Conservation (phyloP, 2,797 vertebrate species). For the Rhinella marina region DNA sequence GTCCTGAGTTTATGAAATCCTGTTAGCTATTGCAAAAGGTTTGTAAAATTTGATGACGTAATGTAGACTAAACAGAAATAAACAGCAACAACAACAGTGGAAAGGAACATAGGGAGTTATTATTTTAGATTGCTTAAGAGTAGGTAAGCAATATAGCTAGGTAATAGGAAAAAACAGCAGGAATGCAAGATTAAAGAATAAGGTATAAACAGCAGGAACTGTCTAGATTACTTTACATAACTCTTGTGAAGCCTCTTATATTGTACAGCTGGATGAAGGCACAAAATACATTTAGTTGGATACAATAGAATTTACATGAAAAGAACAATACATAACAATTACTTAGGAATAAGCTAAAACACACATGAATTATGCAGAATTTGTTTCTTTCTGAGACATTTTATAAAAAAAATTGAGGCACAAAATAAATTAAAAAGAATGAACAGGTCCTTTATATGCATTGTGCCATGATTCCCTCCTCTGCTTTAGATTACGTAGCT, state of each 20-base stretch:
- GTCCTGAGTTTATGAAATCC: background rate
- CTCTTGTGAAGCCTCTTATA: slow-evolving; percentile 22
- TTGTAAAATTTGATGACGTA: slow-evolving; percentile 14
- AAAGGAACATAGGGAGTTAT: slow-evolving; percentile 37
- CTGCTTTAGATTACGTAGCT: background rate
- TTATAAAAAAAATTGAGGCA: background rate
- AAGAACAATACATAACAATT: background rate
- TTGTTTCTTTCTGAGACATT: background rate
- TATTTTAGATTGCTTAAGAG: slow-evolving; percentile 43
- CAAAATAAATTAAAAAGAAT: background rate
- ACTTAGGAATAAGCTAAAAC: background rate
- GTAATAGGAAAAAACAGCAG: slow-evolving; percentile 44
- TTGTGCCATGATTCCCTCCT: background rate
- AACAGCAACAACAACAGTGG: slow-evolving; percentile 23
- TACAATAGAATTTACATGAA: slow-evolving; percentile 23
- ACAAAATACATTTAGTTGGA: slow-evolving; percentile 12
- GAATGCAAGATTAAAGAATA: slow-evolving; percentile 33
- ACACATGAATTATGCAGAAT: background rate
- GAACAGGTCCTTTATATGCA: background rate
- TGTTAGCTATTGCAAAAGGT: background rate
- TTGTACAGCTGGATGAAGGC: background rate
- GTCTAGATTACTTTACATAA: slow-evolving; percentile 25
- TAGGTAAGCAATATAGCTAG: slow-evolving; percentile 40
- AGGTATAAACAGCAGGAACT: slow-evolving; percentile 35
- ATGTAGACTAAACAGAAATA: slow-evolving; percentile 6